Percentiles rank a stretch among this genome's conserved stretches.
These are phyloP conservation scores for Vombatus ursinus DNA, from an alignment of 2,113 vertebrate genomes.

Conservation along the genomic window DNA sequence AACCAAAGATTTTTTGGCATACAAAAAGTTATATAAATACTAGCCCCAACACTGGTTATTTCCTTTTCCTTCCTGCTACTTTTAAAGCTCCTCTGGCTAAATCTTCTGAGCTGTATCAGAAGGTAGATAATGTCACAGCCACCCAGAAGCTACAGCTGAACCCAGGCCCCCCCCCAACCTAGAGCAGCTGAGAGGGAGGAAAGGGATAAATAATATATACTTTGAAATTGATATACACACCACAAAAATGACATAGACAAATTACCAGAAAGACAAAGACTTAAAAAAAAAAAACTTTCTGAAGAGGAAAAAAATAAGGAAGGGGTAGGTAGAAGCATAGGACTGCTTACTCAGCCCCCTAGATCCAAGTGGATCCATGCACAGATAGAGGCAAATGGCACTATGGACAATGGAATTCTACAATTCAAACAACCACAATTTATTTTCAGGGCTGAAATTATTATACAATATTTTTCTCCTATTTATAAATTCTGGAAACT, in stretches of 20 bases:
- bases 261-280: slow-evolving; percentile 15
- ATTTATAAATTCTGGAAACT: neutral
- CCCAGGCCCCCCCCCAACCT: slow-evolving; percentile 70
- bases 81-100: slow-evolving; percentile 73
- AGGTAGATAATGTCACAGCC: slow-evolving; percentile 70
- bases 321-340: neutral
- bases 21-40: slow-evolving; percentile 51
- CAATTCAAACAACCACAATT: neutral
- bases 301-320: slow-evolving; percentile 30
- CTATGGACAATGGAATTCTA: slow-evolving; percentile 63
- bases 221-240: slow-evolving; percentile 12
- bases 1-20: slow-evolving; percentile 51
- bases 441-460: neutral
- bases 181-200: slow-evolving; percentile 73
- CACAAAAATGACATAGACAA: neutral
- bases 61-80: slow-evolving; percentile 58
- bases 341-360: neutral
- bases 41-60: slow-evolving; percentile 54
- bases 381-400: neutral
- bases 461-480: neutral
- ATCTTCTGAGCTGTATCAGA: slow-evolving; percentile 74
- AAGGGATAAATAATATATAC: slow-evolving; percentile 42
- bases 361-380: neutral
- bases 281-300: slow-evolving; percentile 44
- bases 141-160: slow-evolving; percentile 78